Percentiles rank a stretch among this genome's conserved stretches.
Evolutionary conservation across 2,113 vertebrate species (phyloP).

Genomic region (Zingel zingel): DNA sequence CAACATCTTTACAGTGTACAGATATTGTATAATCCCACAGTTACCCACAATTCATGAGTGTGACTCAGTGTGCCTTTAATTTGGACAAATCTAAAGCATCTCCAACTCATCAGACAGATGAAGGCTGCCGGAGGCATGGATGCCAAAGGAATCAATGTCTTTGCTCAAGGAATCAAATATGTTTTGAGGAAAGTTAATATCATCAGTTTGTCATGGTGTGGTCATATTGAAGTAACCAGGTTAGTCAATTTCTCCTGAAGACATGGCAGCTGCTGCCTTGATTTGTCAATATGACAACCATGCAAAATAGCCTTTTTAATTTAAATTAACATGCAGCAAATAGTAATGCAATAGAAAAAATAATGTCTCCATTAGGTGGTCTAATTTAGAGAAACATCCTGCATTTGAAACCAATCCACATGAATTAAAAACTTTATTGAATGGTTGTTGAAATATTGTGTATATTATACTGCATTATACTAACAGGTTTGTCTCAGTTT

Average conservation of each 20-base stretch:
- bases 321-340: neutral
- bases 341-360: neutral
- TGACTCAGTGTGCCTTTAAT: neutral
- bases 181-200: conserved; percentile 32
- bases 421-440: neutral
- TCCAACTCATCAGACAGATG: conserved; percentile 10
- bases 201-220: conserved; percentile 19
- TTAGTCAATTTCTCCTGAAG: conserved; percentile 11
- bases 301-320: neutral
- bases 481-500: neutral
- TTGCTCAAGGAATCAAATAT: conserved; percentile 36
- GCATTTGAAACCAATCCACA: neutral
- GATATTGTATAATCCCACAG: neutral
- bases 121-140: neutral
- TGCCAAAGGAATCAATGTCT: conserved; percentile 18
- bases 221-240: conserved; percentile 14
- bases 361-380: neutral
- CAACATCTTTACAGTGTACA: no score
- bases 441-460: neutral
- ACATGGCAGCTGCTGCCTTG: conserved; percentile 30
- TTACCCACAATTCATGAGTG: neutral
- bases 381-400: neutral
- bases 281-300: conserved; percentile 14
- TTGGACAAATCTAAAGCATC: neutral
- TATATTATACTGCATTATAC: neutral